A percentile compares a stretch with the other conserved stretches of the same genome.
Conservation (phyloP, 2,888 invertebrate genomes). For the Stramonita haemastoma region DNA sequence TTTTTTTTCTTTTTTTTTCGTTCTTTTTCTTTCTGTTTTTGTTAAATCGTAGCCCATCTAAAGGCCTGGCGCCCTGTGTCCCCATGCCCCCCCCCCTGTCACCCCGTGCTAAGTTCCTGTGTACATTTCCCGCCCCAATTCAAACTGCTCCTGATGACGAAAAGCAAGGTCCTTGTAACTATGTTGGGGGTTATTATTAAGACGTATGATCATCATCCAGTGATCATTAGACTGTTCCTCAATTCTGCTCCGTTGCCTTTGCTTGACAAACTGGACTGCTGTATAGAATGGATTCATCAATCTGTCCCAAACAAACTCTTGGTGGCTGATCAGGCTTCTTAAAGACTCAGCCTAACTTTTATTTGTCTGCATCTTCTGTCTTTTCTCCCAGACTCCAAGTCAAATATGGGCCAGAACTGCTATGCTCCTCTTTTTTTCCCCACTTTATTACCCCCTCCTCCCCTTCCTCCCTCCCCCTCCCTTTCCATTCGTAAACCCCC, state of each 20-base stretch:
- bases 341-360: neutral
- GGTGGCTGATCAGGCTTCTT: neutral
- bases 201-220: constrained; percentile 12
- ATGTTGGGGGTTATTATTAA: neutral
- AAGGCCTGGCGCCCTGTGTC: neutral
- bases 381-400: neutral
- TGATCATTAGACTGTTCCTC: constrained; percentile 4
- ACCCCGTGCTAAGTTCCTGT: neutral
- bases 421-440: no score
- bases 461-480: neutral
- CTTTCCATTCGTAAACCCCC: neutral
- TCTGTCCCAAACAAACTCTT: neutral
- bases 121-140: neutral
- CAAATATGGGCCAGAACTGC: no score
- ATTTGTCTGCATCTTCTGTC: neutral
- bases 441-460: neutral
- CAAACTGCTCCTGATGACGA: neutral
- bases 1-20: neutral
- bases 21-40: neutral
- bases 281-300: neutral
- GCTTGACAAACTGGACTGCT: neutral
- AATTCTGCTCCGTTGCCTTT: neutral
- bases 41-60: neutral
- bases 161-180: constrained; percentile 12
- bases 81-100: neutral